A percentile compares a stretch with the other conserved stretches of the same genome.
Evolutionary conservation across 2,888 invertebrate species (phyloP).

Genomic region (Ornithoptera priamus): DNA sequence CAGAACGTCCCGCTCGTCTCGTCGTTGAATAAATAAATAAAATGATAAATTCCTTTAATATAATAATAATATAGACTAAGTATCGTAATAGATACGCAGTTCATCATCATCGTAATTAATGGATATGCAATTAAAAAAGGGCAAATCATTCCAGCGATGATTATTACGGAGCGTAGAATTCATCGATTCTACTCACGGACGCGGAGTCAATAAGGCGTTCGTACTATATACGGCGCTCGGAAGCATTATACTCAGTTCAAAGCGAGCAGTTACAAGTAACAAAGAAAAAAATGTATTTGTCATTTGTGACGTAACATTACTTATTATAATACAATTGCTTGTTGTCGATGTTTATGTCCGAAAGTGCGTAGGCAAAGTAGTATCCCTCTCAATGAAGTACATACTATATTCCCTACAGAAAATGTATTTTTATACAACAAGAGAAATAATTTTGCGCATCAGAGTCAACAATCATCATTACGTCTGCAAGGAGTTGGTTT

Average conservation of each 20-base stretch:
- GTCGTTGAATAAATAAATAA: too few relatives aligned
- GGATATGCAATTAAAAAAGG: slow-evolving; percentile 11
- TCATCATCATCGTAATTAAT: background rate
- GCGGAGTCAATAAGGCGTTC: slow-evolving; percentile 11
- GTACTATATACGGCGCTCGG: slow-evolving; percentile 22
- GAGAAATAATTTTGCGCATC: background rate
- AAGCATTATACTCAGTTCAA: slow-evolving; percentile 6
- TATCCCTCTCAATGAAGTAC: too few relatives aligned
- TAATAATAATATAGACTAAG: background rate
- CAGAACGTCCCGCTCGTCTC: too few relatives aligned
- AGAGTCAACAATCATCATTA: too few relatives aligned
- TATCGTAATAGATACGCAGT: background rate
- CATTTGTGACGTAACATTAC: slow-evolving; percentile 7
- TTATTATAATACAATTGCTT: slow-evolving; percentile 27
- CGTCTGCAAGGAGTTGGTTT: too few relatives aligned
- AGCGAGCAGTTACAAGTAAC: slow-evolving; percentile 6
- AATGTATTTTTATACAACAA: background rate
- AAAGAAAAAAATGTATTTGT: slow-evolving; percentile 20
- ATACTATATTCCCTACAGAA: background rate
- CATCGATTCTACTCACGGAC: slow-evolving; percentile 15
- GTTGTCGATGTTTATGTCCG: background rate
- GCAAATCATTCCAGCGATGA: slow-evolving; percentile 18
- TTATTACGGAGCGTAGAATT: slow-evolving; percentile 9
- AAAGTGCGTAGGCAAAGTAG: background rate
- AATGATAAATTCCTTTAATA: background rate